Base-by-base conservation (phyloP, 2,888 invertebrate genomes). In the Crossocerus cetratus region DNA sequence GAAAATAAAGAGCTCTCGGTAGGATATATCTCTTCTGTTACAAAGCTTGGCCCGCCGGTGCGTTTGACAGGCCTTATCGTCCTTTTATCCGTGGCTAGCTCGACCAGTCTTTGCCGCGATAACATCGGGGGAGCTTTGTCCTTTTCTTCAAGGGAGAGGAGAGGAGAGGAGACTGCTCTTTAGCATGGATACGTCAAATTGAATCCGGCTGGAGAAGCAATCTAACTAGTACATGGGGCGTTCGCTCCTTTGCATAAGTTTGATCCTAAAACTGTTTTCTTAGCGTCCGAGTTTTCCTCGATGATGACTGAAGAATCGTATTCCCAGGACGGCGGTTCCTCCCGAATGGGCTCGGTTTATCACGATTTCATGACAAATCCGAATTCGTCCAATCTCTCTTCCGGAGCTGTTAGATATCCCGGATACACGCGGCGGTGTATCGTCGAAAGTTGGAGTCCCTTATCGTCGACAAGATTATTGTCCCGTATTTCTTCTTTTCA, bases 391-490 rank as follows among this genome's bases (percentile, higher is more conserved):
- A 55, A 55, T 44, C 22, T 23, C 2, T 13, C 18, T 5, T 67
- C 44, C 5, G 43, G 49, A 4, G 43, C 21, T 55, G 13, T 18
- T 14, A 42, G 43, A 54, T n/a, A n/a, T 54, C 43, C 16, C n/a
- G 45, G 56, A 72, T 74, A 72, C 61, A 44, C n/a, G 42, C 11
- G 54, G 45, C 11, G 16, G 43, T 13, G 45, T 32, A 23, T 32
- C 60, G 64, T 68, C 57, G 61, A 65, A 69, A 62, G 73, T 74
- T 73, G 61, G 68, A 69, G 64, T 62, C 62, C 58, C 58, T 32
- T 22, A 54, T 16, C 49, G 32, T 32, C 13, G n/a, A 63, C 56
- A 21, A 16, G 67, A n/a, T 8, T 60, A 60, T 43, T 11, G 23
- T 54, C 16, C 16, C 13, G 13, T 23, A 2, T 43, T 18, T 18